A percentile compares a stretch with the other conserved stretches of the same genome.
Evolutionary conservation across 2,888 invertebrate genomes (phyloP).

Genomic region (Uloborus plumipes): DNA sequence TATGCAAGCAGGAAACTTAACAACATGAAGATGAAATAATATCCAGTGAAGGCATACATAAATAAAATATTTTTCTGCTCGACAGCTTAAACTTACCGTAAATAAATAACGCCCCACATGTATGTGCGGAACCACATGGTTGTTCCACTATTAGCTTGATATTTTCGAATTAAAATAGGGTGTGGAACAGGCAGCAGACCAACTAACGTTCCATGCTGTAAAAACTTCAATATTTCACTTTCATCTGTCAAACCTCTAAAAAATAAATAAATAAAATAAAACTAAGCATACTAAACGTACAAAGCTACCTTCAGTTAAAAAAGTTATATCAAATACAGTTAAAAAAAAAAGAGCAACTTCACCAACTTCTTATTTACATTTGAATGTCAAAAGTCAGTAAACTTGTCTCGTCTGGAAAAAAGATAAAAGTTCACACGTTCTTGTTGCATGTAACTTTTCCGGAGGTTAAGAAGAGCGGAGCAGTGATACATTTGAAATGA

Average conservation of each 20-base stretch:
- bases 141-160: constrained; percentile 98
- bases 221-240: constrained; percentile 98
- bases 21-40: no score
- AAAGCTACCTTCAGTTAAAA: background rate
- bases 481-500: no score
- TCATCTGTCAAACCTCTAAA: constrained; percentile 96
- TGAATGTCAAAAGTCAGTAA: no score
- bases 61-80: no score
- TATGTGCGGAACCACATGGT: constrained; percentile 99
- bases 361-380: no score
- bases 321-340: background rate
- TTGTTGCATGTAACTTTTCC: no score
- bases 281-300: no score
- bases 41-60: no score
- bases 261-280: constrained; percentile 62
- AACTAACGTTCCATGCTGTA: constrained; percentile 98
- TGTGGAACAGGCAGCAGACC: constrained; percentile 98
- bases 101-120: constrained; percentile 99
- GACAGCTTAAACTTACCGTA: constrained; percentile 83
- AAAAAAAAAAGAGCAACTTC: background rate
- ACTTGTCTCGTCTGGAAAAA: no score
- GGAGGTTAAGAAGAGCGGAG: no score
- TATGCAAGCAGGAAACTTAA: no score
- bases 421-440: no score
- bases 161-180: constrained; percentile 97